A percentile compares a stretch with the other conserved stretches of the same genome.
Conservation (phyloP, 1,140 invertebrate species). For the Sminthurinus signatus region DNA sequence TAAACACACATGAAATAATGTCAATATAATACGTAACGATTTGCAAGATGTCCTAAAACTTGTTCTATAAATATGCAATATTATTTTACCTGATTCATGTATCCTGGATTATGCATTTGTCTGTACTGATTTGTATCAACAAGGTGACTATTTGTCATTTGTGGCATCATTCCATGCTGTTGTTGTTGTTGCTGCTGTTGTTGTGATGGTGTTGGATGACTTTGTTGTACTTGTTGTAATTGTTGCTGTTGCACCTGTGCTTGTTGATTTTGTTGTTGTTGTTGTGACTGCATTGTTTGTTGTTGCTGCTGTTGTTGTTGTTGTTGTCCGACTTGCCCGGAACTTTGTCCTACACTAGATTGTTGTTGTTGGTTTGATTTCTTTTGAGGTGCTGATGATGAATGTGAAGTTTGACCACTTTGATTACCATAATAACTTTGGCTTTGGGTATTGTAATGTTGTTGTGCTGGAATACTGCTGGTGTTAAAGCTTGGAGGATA, state of each 20-base stretch:
- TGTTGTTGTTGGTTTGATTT: slow-evolving; percentile 45
- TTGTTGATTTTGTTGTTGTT: slow-evolving; percentile 30
- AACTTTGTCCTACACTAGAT: slow-evolving; percentile 6
- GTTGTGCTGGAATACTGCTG: slow-evolving; percentile 28
- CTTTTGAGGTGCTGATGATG: slow-evolving; percentile 48
- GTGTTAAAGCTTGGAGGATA: slow-evolving; percentile 40
- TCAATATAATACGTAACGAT: too few species aligned
- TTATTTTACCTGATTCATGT: slow-evolving; percentile 27
- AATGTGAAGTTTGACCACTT: slow-evolving; percentile 46
- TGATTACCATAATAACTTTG: slow-evolving; percentile 46
- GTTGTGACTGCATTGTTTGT: slow-evolving; percentile 44
- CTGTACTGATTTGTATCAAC: slow-evolving; percentile 30
- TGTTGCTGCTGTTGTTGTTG: slow-evolving; percentile 8
- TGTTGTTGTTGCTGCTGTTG: slow-evolving; percentile 41
- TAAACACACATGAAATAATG: not conserved
- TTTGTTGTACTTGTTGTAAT: slow-evolving; percentile 46
- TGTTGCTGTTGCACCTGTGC: slow-evolving; percentile 43
- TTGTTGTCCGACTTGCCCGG: not conserved
- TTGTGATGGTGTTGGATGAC: slow-evolving; percentile 28
- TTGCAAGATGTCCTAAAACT: too few species aligned
- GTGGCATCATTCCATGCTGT: slow-evolving; percentile 48
- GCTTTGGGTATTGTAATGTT: slow-evolving; percentile 44
- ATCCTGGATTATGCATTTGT: slow-evolving; percentile 24
- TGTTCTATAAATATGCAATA: not conserved
- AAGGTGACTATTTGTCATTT: slow-evolving; percentile 41